These are phyloP conservation scores for Drymodes brunneopygia DNA, from an alignment of 2,113 vertebrate genomes.

Conservation along the genomic window DNA sequence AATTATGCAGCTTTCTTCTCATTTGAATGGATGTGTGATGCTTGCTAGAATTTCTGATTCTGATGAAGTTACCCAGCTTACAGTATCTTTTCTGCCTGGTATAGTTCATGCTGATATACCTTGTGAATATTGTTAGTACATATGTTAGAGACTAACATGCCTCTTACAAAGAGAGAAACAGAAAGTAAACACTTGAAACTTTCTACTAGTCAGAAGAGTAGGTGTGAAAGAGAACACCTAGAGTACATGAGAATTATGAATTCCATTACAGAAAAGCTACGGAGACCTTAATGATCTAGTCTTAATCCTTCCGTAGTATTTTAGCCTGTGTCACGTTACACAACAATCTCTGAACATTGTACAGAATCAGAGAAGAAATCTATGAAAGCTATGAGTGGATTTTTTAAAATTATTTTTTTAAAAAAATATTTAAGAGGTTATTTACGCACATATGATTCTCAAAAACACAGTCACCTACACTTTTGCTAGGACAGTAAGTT, in stretches of 20 bases:
- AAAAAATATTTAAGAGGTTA: fast-evolving
- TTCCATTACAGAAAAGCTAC: not conserved
- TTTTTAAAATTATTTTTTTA: not conserved
- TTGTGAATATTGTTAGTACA: not conserved
- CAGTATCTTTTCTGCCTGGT: not conserved
- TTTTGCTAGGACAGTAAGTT: not conserved
- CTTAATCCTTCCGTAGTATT: not conserved
- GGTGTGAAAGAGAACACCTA: not conserved
- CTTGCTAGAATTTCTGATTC: not conserved
- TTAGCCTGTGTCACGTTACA: not conserved
- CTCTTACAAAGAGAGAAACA: not conserved
- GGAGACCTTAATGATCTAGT: not conserved
- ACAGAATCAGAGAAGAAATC: not conserved
- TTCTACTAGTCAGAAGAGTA: not conserved
- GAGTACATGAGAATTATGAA: not conserved
- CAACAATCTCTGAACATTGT: not conserved
- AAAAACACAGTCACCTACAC: not conserved
- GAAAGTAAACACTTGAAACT: not conserved
- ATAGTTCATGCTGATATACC: not conserved
- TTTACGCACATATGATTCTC: not conserved
- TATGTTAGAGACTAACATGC: not conserved
- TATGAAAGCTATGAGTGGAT: not conserved
- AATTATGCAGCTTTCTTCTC: not conserved
- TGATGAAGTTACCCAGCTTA: not conserved
- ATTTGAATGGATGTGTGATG: not conserved